phyloP scores from a whole-genome alignment of 2,888 invertebrate species.

The Ceriagrion tenellum region DNA sequence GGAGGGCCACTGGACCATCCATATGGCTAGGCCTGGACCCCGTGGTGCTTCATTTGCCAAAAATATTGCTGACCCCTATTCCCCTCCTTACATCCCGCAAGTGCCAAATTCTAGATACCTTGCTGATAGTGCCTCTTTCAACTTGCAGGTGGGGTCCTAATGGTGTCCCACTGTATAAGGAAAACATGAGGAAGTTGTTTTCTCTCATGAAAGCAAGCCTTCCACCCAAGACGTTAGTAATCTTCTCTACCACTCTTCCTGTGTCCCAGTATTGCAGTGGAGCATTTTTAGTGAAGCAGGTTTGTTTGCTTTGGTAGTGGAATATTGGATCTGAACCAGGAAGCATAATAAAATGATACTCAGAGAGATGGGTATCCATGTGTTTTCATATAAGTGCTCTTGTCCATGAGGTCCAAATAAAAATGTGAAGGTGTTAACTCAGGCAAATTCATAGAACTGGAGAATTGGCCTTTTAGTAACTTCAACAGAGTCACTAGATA shows the following conservation, averaged over 20 bases:
- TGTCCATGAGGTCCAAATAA: too few relatives aligned
- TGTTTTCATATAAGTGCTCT: too few relatives aligned
- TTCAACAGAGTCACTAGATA: too few relatives aligned
- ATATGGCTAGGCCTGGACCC: background rate
- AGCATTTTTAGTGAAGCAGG: slow-evolving; percentile 78
- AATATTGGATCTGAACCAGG: too few relatives aligned
- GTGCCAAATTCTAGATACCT: background rate
- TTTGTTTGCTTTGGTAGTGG: slow-evolving; percentile 61
- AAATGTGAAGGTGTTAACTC: too few relatives aligned
- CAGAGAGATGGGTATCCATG: too few relatives aligned
- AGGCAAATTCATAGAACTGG: too few relatives aligned
- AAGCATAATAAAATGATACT: too few relatives aligned
- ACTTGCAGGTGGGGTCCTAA: slow-evolving; percentile 74
- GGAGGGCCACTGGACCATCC: background rate
- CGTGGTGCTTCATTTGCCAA: background rate
- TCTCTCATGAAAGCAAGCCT: slow-evolving; percentile 75
- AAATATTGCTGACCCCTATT: background rate
- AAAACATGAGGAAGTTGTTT: slow-evolving; percentile 77
- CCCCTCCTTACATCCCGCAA: background rate
- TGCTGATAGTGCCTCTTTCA: background rate
- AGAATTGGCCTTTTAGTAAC: too few relatives aligned
- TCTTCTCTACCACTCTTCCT: slow-evolving; percentile 79
- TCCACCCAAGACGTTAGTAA: slow-evolving; percentile 76
- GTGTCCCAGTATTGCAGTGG: slow-evolving; percentile 77
- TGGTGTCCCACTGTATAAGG: slow-evolving; percentile 76